Evolutionary conservation across 2,797 vertebrate species (phyloP).

Genomic region (Coluber constrictor): DNA sequence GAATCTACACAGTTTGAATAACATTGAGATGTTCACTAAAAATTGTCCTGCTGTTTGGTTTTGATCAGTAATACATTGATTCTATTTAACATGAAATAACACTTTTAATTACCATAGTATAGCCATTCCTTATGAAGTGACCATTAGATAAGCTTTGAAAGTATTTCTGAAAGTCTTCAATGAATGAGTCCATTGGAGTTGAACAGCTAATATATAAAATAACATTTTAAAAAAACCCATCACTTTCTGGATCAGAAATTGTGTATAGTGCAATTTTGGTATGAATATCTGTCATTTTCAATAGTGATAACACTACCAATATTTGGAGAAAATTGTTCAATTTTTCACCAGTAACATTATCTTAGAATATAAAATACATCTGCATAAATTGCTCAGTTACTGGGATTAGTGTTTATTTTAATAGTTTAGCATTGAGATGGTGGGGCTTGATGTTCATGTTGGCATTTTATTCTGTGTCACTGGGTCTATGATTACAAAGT

Average conservation of each 20-base stretch:
- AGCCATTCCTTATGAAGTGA: background rate
- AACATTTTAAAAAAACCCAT: background rate
- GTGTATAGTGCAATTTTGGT: background rate
- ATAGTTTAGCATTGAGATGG: background rate
- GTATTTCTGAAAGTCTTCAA: background rate
- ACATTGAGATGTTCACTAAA: background rate
- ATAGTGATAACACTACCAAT: background rate
- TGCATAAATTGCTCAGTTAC: background rate
- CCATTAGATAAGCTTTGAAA: background rate
- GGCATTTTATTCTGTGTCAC: background rate
- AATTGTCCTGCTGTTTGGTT: too few relatives aligned
- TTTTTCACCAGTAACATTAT: background rate
- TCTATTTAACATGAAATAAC: background rate
- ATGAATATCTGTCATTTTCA: background rate
- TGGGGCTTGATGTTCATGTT: background rate
- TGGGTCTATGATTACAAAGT: background rate
- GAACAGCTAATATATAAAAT: background rate
- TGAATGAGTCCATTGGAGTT: background rate
- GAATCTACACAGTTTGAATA: background rate
- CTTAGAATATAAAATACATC: background rate
- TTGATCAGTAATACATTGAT: background rate
- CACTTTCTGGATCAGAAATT: background rate
- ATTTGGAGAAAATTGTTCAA: background rate
- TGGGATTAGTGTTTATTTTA: conserved; percentile 11
- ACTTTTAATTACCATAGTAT: background rate